Percentiles rank a stretch among this genome's conserved stretches.
phyloP scores from a whole-genome alignment of 2,888 invertebrate species.

The Allygus modestus region DNA sequence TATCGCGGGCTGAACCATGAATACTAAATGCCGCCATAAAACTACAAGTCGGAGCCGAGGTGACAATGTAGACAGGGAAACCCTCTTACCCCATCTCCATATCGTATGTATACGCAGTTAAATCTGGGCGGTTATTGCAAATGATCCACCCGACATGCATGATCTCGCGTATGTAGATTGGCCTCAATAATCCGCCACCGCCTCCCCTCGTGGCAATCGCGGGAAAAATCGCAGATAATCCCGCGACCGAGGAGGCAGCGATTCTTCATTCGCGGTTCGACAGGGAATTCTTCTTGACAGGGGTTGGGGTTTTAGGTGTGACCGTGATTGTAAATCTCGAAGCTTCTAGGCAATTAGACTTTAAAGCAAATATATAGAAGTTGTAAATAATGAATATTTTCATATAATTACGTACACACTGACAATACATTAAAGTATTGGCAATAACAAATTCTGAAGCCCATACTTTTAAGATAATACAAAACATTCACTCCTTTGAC shows the following conservation, averaged over 20 bases:
- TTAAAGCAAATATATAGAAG: no score
- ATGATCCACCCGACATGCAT: slow-evolving; percentile 56
- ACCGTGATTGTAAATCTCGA: no score
- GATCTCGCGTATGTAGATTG: slow-evolving; percentile 61
- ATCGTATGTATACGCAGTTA: slow-evolving; percentile 59
- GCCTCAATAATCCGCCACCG: slow-evolving; percentile 41
- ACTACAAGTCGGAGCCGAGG: slow-evolving; percentile 17
- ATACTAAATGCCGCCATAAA: slow-evolving; percentile 52
- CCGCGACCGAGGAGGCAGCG: no score
- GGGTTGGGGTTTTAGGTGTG: background rate
- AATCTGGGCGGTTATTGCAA: slow-evolving; percentile 59
- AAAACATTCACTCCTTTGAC: no score
- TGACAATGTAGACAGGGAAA: slow-evolving; percentile 51
- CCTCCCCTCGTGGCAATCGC: slow-evolving; percentile 18
- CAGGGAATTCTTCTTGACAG: background rate
- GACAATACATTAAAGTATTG: no score
- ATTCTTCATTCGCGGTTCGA: background rate
- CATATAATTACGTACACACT: no score
- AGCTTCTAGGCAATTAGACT: no score
- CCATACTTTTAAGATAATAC: no score
- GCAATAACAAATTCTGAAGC: no score
- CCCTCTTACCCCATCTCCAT: slow-evolving; percentile 13
- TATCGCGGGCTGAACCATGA: slow-evolving; percentile 30
- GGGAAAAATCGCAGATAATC: slow-evolving; percentile 53
- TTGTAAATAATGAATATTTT: no score